A percentile compares a stretch with the other conserved stretches of the same genome.
Conservation (phyloP, 2,113 vertebrate species). For the Mus spicilegus region DNA sequence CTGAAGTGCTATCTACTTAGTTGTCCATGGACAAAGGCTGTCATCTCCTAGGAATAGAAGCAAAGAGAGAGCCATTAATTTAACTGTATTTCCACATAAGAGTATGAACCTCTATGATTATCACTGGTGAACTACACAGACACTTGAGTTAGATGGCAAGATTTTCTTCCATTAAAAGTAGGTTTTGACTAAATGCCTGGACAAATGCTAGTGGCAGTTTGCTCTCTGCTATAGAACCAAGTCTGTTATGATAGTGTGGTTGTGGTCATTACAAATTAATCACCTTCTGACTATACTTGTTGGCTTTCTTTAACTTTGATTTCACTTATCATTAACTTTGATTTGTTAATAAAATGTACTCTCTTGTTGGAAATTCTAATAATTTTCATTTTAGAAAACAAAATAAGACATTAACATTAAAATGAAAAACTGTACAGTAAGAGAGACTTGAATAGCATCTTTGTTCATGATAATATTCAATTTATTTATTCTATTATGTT, state of each 20-base stretch:
- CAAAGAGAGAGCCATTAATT: background rate
- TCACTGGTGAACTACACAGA: background rate
- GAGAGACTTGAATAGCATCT: background rate
- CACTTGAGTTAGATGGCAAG: background rate
- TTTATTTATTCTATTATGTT: constrained; percentile 6
- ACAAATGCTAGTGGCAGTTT: background rate
- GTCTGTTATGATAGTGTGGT: background rate
- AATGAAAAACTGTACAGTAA: background rate
- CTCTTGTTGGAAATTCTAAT: constrained; percentile 17
- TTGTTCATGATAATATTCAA: constrained; percentile 32
- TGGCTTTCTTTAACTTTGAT: background rate
- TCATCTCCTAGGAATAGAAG: background rate
- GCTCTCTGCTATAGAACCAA: background rate
- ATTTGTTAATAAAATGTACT: background rate
- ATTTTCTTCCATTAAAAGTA: background rate
- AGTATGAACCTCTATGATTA: background rate
- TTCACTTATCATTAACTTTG: background rate
- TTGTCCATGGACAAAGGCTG: background rate
- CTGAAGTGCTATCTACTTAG: accelerated
- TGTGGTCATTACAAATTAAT: background rate
- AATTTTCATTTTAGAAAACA: constrained; percentile 7
- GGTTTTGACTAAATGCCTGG: background rate
- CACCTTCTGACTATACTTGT: background rate
- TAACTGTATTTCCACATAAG: background rate
- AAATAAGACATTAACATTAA: background rate